Percentiles rank a stretch among this genome's conserved stretches.
These are phyloP conservation scores for Platysteira castanea DNA, from an alignment of 2,113 vertebrate genomes.

Conservation along the genomic window DNA sequence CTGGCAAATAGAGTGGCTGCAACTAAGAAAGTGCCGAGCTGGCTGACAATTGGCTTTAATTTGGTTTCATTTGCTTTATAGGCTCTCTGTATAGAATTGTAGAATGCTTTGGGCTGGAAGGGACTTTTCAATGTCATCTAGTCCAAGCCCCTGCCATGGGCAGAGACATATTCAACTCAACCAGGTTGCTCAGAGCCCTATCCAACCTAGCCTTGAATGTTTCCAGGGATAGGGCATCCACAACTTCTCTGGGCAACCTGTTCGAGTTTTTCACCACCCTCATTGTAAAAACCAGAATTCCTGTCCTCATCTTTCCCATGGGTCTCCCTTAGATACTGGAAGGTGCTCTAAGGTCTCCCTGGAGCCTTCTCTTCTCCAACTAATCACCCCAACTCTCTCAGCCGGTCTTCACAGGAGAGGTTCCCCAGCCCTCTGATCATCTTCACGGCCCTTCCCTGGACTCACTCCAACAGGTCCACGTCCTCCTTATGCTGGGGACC, in stretches of 20 bases:
- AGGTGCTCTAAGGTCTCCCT: neutral
- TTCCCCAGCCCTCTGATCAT: neutral
- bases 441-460: neutral
- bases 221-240: neutral
- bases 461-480: neutral
- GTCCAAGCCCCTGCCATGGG: no score
- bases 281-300: neutral
- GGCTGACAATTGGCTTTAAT: neutral
- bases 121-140: neutral
- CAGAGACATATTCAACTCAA: neutral
- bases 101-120: neutral
- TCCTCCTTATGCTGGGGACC: neutral
- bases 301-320: neutral
- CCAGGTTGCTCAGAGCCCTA: rapidly evolving
- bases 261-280: neutral
- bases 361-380: neutral
- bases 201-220: neutral
- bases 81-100: neutral
- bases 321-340: neutral
- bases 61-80: neutral
- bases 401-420: neutral
- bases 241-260: neutral
- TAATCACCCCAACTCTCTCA: neutral
- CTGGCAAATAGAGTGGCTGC: neutral
- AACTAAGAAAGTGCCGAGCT: neutral